Evolutionary conservation across 2,888 invertebrate species (phyloP), one percentile per base, ranked within the genome.

Genomic region (Glaucopsyche alexis): DNA sequence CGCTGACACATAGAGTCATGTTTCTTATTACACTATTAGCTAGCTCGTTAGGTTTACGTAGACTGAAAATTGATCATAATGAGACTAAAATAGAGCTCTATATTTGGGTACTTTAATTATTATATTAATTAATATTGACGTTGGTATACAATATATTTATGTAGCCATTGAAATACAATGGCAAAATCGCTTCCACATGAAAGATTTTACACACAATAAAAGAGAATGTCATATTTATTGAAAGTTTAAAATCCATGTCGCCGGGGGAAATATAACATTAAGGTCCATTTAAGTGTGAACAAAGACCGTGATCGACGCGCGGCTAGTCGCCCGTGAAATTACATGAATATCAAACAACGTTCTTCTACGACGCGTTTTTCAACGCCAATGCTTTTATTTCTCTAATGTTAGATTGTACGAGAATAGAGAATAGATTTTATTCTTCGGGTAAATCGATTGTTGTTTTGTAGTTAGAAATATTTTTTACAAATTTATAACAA

Each of bases 311-410:
- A 60, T 42, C 42, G 42, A 42, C 66, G 66, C 42, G 66, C 40
- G 66, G n/a, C 14, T 66, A 66, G 66, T 66, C 66, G 42, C 42
- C 66, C 13, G 66, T 66, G 66, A 66, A 66, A 66, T 66, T 66
- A 66, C 66, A 66, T 66, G 66, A 66, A 40, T 66, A 66, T 66
- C 16, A 66, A 66, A 42, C 42, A 66, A 60, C 42, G 66, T 13
- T 42, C 42, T 66, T 66, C 9, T 42, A 14, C 66, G 14, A 66
- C 66, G 60, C 60, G 6, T 60, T 60, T 16, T 60, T 38, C 60
- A 29, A 60, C 13, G 47, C 47, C 9, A 47, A 9, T 47, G 9
- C 13, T 60, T 29, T 29, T 60, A 29, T 29, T 19, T 11, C 19
- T 55, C 9, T 16, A 1, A 52, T 52, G 9, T 8, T 52, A 52